Evolutionary conservation across 2,113 vertebrate species (phyloP).

Genomic region (Pseudorhombus dupliciocellatus): DNA sequence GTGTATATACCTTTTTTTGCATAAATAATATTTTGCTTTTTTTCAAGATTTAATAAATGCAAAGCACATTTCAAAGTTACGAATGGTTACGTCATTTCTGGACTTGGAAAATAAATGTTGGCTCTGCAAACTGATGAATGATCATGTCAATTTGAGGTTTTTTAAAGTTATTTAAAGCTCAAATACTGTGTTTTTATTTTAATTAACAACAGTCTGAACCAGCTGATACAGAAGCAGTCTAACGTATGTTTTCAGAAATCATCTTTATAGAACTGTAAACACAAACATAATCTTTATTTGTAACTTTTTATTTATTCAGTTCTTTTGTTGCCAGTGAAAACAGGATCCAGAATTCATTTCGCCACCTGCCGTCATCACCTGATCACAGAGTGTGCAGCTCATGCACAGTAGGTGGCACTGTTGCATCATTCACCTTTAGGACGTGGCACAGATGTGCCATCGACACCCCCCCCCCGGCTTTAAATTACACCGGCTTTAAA

Average conservation of each 20-base stretch:
- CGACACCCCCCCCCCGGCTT: slow-evolving; percentile 31
- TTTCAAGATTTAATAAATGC: slow-evolving; percentile 74
- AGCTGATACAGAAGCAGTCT: background rate
- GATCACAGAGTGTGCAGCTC: slow-evolving; percentile 19
- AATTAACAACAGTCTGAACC: too few relatives aligned
- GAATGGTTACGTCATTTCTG: slow-evolving; percentile 55
- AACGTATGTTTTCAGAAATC: background rate
- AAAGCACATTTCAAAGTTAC: slow-evolving; percentile 72
- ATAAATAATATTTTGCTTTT: slow-evolving; percentile 51
- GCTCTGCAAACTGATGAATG: background rate
- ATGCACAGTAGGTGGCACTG: slow-evolving; percentile 69
- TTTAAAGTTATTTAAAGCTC: background rate
- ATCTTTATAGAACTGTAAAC: background rate
- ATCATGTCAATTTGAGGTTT: background rate
- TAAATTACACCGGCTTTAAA: slow-evolving; percentile 58
- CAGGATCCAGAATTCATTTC: background rate
- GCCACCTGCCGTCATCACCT: background rate
- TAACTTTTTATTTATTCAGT: background rate
- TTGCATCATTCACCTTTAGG: slow-evolving; percentile 48
- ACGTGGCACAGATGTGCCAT: background rate
- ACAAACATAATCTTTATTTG: background rate
- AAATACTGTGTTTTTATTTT: background rate
- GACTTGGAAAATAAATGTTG: slow-evolving; percentile 41
- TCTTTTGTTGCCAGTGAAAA: background rate
- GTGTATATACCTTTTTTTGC: slow-evolving; percentile 65